These are phyloP conservation scores for Heliconius cydno DNA, from an alignment of 2,888 invertebrate species.

Conservation along the genomic window DNA sequence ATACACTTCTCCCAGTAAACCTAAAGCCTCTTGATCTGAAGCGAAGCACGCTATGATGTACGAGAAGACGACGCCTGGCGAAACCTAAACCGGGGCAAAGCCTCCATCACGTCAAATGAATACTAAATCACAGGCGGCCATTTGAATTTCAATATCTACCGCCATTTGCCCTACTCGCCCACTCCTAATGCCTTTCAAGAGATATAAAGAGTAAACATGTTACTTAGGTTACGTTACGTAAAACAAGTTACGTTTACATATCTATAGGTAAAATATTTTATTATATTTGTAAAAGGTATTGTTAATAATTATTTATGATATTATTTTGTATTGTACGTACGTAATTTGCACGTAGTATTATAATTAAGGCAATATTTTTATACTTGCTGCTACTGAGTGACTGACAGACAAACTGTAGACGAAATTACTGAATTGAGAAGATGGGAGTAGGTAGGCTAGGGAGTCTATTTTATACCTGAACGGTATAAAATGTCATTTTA, in stretches of 20 bases:
- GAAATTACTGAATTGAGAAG: too few relatives aligned
- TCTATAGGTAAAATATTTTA: too few relatives aligned
- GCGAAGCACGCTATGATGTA: constrained; percentile 80
- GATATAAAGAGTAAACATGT: constrained; percentile 42
- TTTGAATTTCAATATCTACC: constrained; percentile 82
- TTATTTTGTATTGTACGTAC: too few relatives aligned
- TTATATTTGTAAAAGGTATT: too few relatives aligned
- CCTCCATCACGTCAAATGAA: constrained; percentile 83
- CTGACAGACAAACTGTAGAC: too few relatives aligned
- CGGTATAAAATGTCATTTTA: too few relatives aligned
- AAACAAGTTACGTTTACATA: neutral
- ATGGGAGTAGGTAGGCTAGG: too few relatives aligned
- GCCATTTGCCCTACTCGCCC: constrained; percentile 51
- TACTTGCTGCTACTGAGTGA: too few relatives aligned
- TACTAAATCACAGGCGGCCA: constrained; percentile 80
- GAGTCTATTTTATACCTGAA: too few relatives aligned
- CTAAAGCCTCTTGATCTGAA: constrained; percentile 59
- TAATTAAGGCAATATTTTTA: too few relatives aligned
- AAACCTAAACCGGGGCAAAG: constrained; percentile 82
- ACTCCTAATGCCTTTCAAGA: constrained; percentile 58
- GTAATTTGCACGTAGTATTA: too few relatives aligned
- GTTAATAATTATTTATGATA: too few relatives aligned
- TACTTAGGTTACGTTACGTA: neutral
- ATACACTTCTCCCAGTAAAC: constrained; percentile 50
- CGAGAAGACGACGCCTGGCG: constrained; percentile 82